phyloP scores from a whole-genome alignment of 2,888 invertebrate genomes.

The Athrips mouffetella region DNA sequence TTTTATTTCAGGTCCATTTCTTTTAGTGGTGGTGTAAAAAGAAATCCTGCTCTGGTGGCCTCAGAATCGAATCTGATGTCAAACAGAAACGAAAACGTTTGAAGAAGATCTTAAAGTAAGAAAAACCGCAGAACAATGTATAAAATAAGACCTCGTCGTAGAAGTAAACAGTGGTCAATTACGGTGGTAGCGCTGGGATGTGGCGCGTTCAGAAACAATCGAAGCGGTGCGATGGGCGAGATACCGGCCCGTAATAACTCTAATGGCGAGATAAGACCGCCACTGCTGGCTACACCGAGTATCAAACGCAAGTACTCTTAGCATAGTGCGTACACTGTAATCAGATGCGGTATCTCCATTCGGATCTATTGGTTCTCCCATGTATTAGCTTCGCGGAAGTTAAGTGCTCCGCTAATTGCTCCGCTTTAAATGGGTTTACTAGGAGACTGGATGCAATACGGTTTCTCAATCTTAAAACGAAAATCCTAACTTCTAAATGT shows the following conservation, averaged over 20 bases:
- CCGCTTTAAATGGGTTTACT: conserved; percentile 10
- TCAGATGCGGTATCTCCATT: conserved; percentile 50
- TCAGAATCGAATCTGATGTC: too few species aligned
- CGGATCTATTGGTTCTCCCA: conserved; percentile 28
- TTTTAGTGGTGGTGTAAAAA: neutral
- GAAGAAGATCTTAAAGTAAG: conserved; percentile 34
- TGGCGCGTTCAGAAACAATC: conserved; percentile 74
- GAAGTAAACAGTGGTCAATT: conserved; percentile 77
- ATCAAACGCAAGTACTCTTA: conserved; percentile 34
- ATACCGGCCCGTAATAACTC: conserved; percentile 75
- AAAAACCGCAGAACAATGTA: conserved; percentile 56
- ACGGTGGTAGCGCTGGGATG: conserved; percentile 65
- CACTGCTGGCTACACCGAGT: conserved; percentile 57
- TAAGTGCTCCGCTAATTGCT: conserved; percentile 17
- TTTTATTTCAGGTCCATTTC: neutral
- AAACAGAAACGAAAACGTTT: conserved; percentile 1
- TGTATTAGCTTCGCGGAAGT: conserved; percentile 26
- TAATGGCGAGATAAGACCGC: conserved; percentile 75
- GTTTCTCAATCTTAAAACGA: neutral
- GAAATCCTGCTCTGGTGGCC: too few species aligned
- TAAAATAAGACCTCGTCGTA: conserved; percentile 66
- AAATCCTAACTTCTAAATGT: neutral
- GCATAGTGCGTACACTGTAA: conserved; percentile 48
- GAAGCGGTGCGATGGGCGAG: conserved; percentile 75
- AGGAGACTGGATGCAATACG: neutral